Evolutionary conservation across 2,113 vertebrate species (phyloP), one percentile per base, ranked within the genome.

Genomic region (Cnemophilus loriae): DNA sequence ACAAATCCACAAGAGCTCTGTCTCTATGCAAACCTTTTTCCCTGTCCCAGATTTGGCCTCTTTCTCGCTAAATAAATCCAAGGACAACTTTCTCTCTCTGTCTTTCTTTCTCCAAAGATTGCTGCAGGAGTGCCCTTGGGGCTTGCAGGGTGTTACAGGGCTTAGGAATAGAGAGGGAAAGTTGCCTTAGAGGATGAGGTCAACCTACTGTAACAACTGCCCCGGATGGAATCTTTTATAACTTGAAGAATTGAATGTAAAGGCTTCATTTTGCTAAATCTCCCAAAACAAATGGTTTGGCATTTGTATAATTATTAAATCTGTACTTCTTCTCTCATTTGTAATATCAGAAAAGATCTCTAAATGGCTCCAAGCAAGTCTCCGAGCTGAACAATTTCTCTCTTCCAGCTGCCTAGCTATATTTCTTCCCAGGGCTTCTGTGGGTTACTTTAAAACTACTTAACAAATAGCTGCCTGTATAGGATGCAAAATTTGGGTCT

Each of bases 21-120:
- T 68, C 69, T 94, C 80, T 69, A 20, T 57, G 90, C 83, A 93
- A 92, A 68, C 88, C 37, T 71, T 94, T 97, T 75, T 69, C 60
- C 23, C 57, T 95, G 92, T 95, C 93, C 92, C 61, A 82, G 64
- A 87, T 86, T 94, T 95, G 86, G 85, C 93, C 90, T 94, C 90
- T 59, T 88, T 81, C 88, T 93, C 3, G 49, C 83, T 96, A 92
- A 96, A 89, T 95, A 95, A 95, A 93, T 95, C 93, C 73, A 86
- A 96, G 88, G 92, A 94, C 92, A 90, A 89, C 90, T 96, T 92
- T 96, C 64, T 82, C 84, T 96, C 53, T 77, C 81, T 93, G 85
- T 93, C 95, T 96, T 65, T 84, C 60, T 93, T 96, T 84, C 78
- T 94, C 84, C 3, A 26, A 84, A 94, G 87, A 81, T 46, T 95